A percentile compares a stretch with the other conserved stretches of the same genome.
Evolutionary conservation across 2,113 vertebrate genomes (phyloP).

Genomic region (Trichechus manatus): DNA sequence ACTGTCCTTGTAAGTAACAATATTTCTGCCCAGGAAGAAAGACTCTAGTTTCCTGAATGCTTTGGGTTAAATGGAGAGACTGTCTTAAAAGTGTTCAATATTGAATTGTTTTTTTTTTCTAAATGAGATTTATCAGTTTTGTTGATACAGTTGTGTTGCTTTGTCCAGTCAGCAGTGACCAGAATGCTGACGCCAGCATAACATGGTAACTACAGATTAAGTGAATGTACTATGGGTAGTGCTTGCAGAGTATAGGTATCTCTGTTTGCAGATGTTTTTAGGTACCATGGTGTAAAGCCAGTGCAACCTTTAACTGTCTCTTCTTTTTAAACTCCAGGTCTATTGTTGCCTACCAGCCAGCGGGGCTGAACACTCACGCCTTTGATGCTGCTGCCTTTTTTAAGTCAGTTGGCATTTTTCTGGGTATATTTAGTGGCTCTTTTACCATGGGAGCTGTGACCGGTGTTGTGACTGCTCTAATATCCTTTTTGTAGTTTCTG

Average conservation of each 20-base stretch:
- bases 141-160: not conserved
- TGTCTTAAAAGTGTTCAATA: slow-evolving; percentile 2
- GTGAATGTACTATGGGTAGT: not conserved
- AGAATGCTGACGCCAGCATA: not conserved
- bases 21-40: slow-evolving; percentile 13
- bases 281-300: not conserved
- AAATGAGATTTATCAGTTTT: slow-evolving; percentile 27
- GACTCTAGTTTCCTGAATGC: not conserved
- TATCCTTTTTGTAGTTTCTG: slow-evolving; percentile 92
- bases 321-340: slow-evolving; percentile 89
- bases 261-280: not conserved
- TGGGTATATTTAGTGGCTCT: slow-evolving; percentile 99
- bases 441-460: slow-evolving; percentile 98
- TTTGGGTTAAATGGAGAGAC: slow-evolving; percentile 14
- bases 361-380: slow-evolving; percentile 94
- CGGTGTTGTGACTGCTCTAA: slow-evolving; percentile 97
- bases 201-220: not conserved
- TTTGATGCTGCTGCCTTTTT: slow-evolving; percentile 98
- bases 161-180: not conserved
- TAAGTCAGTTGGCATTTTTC: slow-evolving; percentile 97
- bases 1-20: slow-evolving; percentile 95
- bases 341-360: slow-evolving; percentile 97
- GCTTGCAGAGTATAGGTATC: not conserved
- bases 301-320: not conserved
- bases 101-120: slow-evolving; percentile 41